Percentiles rank a stretch among this genome's conserved stretches.
These are phyloP conservation scores for Sebastolobus alascanus DNA, from an alignment of 2,797 vertebrate genomes.

Conservation along the genomic window DNA sequence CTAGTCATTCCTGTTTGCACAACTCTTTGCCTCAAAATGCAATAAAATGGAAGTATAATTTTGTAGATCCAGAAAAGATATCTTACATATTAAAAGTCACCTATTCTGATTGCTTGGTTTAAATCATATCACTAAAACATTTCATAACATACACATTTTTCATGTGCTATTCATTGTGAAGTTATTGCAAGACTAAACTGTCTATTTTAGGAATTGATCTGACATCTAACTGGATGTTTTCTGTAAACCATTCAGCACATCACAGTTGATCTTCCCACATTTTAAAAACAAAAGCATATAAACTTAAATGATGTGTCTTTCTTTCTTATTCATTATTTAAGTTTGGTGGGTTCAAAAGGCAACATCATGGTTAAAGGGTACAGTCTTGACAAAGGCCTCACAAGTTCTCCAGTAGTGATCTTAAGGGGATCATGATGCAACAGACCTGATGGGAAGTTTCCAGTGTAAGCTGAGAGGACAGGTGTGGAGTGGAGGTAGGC, in stretches of 20 bases:
- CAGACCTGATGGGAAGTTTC: conserved; percentile 39
- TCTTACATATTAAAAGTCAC: background rate
- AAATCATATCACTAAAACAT: background rate
- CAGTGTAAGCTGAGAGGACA: background rate
- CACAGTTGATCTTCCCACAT: background rate
- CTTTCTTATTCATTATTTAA: background rate
- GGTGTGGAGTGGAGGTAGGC: background rate
- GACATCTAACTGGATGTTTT: background rate
- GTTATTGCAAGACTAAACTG: background rate
- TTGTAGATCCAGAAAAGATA: background rate
- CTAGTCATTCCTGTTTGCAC: background rate
- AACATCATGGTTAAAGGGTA: background rate
- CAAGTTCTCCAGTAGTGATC: background rate
- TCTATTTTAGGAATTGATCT: background rate
- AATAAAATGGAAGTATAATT: too few species aligned
- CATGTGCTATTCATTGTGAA: background rate
- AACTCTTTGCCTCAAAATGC: background rate
- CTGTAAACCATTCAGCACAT: background rate
- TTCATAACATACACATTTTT: background rate
- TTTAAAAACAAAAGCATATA: background rate
- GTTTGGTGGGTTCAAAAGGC: conserved; percentile 2
- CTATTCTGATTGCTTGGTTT: background rate
- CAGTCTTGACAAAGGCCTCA: background rate
- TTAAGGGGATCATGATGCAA: conserved; percentile 59
- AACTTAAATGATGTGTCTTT: background rate